Evolutionary conservation across 2,888 invertebrate species (phyloP), one percentile per base, ranked within the genome.

Genomic region (Melipona beecheii): DNA sequence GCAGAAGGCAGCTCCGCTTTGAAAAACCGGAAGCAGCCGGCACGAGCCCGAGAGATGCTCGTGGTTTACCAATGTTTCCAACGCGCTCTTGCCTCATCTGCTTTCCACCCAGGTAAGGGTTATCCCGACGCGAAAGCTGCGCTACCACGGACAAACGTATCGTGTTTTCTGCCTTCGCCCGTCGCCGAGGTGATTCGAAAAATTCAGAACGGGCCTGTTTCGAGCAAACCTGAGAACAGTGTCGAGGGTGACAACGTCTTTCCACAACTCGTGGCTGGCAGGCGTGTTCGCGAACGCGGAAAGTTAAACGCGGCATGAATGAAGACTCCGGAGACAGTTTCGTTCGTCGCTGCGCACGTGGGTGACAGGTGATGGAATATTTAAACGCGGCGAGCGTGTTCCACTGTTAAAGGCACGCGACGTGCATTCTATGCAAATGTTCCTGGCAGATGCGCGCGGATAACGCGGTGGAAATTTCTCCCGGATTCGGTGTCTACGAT

Each of bases 351-450:
- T 71, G 24, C 81, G 84, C 91, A 91, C 91, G 91, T 91, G 92
- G 78, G 80, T 90, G 92, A 91, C 93, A 93, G 93, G 93, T 93
- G 93, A 92, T 78, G 76, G 89, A 89, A 93, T 92, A 92, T 89
- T 86, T 85, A 89, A 90, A 52, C 74, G 82, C 65, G 70, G 54
- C 89, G 87, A 90, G 91, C 89, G 89, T 27, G 27, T 85, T 87
- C 86, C 75, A 86, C 81, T 84, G 91, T 86, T 75, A 69, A 71
- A 86, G 91, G 88, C 92, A 93, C 92, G 93, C 93, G 93, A 93
- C 92, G 90, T 90, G 92, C 91, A 92, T 93, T 93, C 92, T 93
- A 93, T 94, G 93, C 91, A 92, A 94, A 93, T 93, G 86, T 52
- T 56, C 78, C 21, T 21, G 88, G 89, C 93, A 93, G 93, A 93